phyloP scores from a whole-genome alignment of 2,113 vertebrate genomes.

The Eolophus roseicapilla region DNA sequence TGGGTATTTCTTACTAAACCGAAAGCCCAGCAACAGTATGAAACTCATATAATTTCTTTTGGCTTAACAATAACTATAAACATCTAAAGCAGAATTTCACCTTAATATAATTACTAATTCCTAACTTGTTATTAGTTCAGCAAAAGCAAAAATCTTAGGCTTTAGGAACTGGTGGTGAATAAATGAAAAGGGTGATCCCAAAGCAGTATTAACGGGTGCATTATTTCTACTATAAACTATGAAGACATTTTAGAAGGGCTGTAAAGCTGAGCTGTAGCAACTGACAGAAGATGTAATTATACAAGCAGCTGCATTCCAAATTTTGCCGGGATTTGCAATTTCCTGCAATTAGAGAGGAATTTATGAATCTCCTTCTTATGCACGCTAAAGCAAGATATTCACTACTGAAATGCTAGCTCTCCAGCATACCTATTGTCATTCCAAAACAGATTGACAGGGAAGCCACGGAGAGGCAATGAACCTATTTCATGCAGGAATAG shows the following conservation, averaged over 20 bases:
- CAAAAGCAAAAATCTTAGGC: not conserved
- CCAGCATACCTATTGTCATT: not conserved
- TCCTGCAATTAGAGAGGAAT: constrained; percentile 50
- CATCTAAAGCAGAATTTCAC: not conserved
- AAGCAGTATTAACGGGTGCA: not conserved
- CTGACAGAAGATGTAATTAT: constrained; percentile 55
- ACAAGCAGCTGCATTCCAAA: constrained; percentile 57
- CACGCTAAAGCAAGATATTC: constrained; percentile 14
- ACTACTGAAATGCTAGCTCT: not conserved
- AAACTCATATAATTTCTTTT: not conserved
- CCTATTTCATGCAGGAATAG: not conserved
- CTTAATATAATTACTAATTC: not conserved
- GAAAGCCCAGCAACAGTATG: not conserved
- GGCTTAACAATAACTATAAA: not conserved
- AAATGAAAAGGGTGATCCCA: not conserved
- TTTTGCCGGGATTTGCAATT: constrained; percentile 48
- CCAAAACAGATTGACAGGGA: not conserved
- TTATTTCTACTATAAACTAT: not conserved
- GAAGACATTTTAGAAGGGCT: constrained; percentile 15
- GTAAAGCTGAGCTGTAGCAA: constrained; percentile 50
- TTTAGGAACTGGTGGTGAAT: not conserved
- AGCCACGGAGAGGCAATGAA: not conserved
- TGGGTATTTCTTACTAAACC: not conserved
- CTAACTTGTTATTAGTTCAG: not conserved
- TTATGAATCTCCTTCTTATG: not conserved